These are phyloP conservation scores for Chionis minor DNA, from an alignment of 2,113 vertebrate species.

Conservation along the genomic window DNA sequence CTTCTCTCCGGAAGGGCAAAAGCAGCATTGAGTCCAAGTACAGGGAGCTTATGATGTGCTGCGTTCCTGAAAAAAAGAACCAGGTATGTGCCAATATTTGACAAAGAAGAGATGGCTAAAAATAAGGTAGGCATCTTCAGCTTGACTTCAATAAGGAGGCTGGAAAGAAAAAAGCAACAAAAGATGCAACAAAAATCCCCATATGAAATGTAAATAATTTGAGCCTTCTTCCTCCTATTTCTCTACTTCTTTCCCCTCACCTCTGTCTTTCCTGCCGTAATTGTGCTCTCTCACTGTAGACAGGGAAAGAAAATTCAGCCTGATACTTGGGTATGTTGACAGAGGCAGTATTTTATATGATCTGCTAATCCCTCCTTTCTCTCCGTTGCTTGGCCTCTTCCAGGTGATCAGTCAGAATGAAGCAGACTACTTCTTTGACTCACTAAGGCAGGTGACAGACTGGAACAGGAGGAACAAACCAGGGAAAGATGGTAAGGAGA, in stretches of 20 bases:
- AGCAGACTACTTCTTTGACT: slow-evolving; percentile 94
- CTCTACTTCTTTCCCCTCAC: not conserved
- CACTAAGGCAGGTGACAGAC: slow-evolving; percentile 87
- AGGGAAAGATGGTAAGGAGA: slow-evolving; percentile 82
- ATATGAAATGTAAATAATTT: not conserved
- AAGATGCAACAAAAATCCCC: not conserved
- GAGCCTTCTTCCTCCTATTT: not conserved
- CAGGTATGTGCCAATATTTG: not conserved
- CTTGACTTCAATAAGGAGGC: not conserved
- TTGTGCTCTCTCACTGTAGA: not conserved
- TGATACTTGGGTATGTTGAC: not conserved
- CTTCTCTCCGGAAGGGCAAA: not conserved
- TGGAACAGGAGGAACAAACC: slow-evolving; percentile 86
- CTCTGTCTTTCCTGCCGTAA: not conserved
- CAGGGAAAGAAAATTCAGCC: not conserved
- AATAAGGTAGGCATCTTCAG: not conserved
- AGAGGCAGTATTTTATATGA: not conserved
- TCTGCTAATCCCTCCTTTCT: not conserved
- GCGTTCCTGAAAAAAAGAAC: not conserved
- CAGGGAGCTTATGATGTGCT: not conserved
- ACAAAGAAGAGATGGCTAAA: not conserved
- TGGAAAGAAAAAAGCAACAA: not conserved
- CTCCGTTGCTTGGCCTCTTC: not conserved
- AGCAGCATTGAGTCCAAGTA: not conserved
- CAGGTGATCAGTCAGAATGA: slow-evolving; percentile 94